Evolutionary conservation across 1,140 invertebrate species (phyloP), one percentile per base, ranked within the genome.

Genomic region (Drosophila burlai): DNA sequence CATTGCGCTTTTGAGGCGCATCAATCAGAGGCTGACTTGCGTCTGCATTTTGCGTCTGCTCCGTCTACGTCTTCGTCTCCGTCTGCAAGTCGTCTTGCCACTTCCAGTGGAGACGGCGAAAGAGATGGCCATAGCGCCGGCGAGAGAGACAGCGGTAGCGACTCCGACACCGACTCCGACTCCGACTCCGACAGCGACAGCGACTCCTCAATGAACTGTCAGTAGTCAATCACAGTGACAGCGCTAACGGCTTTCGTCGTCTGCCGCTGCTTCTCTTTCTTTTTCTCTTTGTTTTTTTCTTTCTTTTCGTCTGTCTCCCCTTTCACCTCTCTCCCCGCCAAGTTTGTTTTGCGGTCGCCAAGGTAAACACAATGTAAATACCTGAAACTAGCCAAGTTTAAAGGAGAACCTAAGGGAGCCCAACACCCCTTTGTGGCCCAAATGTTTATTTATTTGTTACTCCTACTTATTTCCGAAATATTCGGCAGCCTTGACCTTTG

Each of bases 141-240:
- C 31, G 29, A 52, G 7, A 45, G 47, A 67, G 66, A 50, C 9
- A 34, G 64, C 55, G 8, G 40, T 49, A 63, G 49, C 24, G n/a
- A 50, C 9, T 29, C 24, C 29, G 11, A 55, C 40, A 36, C 16
- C 54, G 47, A 49, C 46, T 21, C 21, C 21, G 21, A 2, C 21
- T 24, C 15, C 26, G 38, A 52, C 29, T 26, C 26, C 62, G 54
- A 36, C 11, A 36, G 34, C 34, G 34, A 47, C 57, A 52, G 16
- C 29, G 46, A 71, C 71, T 73, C 45, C 71, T 74, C 71, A 74
- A 74, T 74, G 71, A 73, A 73, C 38, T 74, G 71, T 74, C 71
- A 74, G 71, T 71, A 74, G 71, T 74, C 71, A 74, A 74, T 74
- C 71, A 74, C 71, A 42, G 68, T 74, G 71, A 74, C 71, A 74